Conservation (phyloP, 2,113 vertebrate genomes). For the Rhea americana region DNA sequence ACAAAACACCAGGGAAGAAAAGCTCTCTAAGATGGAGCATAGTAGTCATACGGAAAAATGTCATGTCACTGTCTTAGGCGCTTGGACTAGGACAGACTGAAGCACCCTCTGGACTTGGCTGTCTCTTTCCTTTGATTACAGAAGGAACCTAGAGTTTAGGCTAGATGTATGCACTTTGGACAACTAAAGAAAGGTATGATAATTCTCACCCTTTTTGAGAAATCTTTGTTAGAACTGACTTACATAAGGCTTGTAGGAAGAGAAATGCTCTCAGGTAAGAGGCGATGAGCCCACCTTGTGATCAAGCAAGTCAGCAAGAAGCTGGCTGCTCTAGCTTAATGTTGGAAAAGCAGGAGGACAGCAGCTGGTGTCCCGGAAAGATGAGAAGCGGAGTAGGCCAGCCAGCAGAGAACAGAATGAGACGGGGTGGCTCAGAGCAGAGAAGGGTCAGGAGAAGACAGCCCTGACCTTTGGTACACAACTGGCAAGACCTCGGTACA, state of each 20-base stretch:
- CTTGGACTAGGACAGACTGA: neutral
- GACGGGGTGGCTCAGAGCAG: neutral
- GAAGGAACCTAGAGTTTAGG: neutral
- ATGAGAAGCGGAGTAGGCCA: neutral
- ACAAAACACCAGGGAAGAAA: neutral
- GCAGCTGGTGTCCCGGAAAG: neutral
- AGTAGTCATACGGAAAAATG: neutral
- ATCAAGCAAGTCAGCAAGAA: constrained; percentile 14
- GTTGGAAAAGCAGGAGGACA: neutral
- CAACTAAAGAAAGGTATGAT: neutral
- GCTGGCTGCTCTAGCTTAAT: neutral
- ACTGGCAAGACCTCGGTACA: neutral
- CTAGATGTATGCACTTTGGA: neutral
- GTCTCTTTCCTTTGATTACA: neutral
- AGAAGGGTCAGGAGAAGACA: neutral
- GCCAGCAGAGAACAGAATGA: neutral
- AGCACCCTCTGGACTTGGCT: neutral
- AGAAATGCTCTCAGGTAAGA: constrained; percentile 1
- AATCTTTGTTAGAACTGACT: neutral
- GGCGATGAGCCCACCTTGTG: neutral
- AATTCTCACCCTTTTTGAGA: neutral
- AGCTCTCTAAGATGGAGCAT: neutral
- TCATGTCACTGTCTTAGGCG: neutral
- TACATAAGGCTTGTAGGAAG: neutral
- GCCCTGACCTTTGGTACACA: neutral